Conservation (phyloP, 2,888 invertebrate genomes). For the Yponomeuta sedellus region DNA sequence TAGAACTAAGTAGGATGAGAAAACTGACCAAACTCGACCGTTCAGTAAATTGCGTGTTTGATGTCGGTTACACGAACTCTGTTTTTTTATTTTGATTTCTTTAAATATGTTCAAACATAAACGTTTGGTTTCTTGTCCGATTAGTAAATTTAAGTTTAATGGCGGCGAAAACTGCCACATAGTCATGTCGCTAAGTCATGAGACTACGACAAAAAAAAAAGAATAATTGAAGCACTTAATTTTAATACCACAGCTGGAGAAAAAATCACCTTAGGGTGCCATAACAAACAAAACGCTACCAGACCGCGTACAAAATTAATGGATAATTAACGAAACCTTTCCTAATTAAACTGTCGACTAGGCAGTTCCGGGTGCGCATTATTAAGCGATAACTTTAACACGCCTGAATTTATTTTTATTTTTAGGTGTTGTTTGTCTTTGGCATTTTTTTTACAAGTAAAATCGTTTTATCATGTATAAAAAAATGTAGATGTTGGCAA, state of each 20-base stretch:
- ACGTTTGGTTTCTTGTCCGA: neutral
- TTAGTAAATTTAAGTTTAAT: neutral
- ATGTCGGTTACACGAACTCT: neutral
- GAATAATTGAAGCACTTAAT: neutral
- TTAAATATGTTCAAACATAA: neutral
- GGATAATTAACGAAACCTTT: conserved; percentile 41
- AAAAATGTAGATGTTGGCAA: neutral
- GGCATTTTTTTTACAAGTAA: neutral
- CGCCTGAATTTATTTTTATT: neutral
- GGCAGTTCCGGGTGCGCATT: conserved; percentile 19
- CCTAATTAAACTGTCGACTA: conserved; percentile 39
- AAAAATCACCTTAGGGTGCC: conserved; percentile 11
- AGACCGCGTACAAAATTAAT: conserved; percentile 31
- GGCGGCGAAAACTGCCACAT: too few relatives aligned
- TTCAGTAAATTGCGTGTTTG: neutral
- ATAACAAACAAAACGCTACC: conserved; percentile 2
- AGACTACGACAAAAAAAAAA: too few relatives aligned
- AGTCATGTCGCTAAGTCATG: too few relatives aligned
- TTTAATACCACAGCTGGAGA: neutral
- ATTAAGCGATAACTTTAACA: conserved; percentile 13
- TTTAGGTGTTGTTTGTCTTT: neutral
- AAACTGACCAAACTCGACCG: conserved; percentile 16
- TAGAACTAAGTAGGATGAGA: conserved; percentile 16
- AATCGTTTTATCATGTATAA: neutral
- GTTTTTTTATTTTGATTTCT: neutral